Conservation (phyloP, 2,113 vertebrate species). For the Neolamprologus modestus region DNA sequence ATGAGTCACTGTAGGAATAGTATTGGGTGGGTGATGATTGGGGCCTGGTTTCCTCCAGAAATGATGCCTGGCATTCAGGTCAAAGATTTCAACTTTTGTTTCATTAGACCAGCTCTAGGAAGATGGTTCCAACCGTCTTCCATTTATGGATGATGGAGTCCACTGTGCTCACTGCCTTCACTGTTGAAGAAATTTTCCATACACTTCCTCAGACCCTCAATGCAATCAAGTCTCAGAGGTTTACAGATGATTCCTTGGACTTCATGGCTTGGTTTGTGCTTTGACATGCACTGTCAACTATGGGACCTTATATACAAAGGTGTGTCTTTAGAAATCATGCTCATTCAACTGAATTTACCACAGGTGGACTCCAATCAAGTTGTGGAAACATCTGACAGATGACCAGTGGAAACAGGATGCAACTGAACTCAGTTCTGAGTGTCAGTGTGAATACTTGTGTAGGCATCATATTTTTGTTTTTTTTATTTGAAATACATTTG, state of each 20-base stretch:
- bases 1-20: neutral
- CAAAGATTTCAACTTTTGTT: neutral
- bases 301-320: neutral
- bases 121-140: neutral
- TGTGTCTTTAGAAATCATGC: neutral
- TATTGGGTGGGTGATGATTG: neutral
- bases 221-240: neutral
- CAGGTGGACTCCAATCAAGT: neutral
- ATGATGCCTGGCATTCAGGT: neutral
- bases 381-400: neutral
- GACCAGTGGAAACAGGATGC: neutral
- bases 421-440: neutral
- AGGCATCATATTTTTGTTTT: neutral
- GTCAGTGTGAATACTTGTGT: neutral
- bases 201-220: neutral
- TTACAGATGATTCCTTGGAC: neutral
- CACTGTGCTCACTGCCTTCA: neutral
- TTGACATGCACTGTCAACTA: neutral
- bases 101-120: neutral
- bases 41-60: neutral
- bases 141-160: neutral
- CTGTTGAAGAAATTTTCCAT: fast-evolving
- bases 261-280: neutral
- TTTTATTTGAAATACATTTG: neutral
- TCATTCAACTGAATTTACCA: neutral